Evolutionary conservation across 2,113 vertebrate genomes (phyloP).

Genomic region (Sterrhoptilus dennistouni): DNA sequence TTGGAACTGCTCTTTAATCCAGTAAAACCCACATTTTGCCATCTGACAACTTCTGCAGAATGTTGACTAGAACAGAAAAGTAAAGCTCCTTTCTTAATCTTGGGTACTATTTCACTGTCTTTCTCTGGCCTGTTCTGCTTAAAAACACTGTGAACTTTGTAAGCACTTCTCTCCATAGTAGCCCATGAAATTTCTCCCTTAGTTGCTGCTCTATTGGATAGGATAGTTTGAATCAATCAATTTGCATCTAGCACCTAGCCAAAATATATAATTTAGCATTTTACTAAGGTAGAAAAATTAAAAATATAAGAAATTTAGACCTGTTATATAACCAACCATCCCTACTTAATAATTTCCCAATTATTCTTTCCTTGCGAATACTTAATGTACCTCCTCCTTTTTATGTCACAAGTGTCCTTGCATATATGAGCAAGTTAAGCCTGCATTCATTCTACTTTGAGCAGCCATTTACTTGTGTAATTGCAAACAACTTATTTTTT

Average conservation of each 20-base stretch:
- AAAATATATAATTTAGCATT: neutral
- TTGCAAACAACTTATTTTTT: neutral
- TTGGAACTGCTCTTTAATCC: neutral
- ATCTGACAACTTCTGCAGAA: neutral
- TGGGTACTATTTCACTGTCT: neutral
- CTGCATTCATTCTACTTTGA: neutral
- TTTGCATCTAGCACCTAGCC: neutral
- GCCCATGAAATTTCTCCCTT: neutral
- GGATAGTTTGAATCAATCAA: neutral
- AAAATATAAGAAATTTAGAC: neutral
- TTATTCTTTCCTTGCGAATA: neutral
- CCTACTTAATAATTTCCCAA: neutral
- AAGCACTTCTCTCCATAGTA: neutral
- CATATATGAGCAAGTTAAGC: neutral
- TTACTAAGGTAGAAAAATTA: neutral
- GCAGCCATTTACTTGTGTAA: neutral
- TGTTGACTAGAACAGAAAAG: neutral
- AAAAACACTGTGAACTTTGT: neutral
- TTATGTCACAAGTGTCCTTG: rapidly evolving
- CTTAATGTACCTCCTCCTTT: neutral
- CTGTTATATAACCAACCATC: neutral
- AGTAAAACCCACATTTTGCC: neutral
- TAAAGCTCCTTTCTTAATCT: neutral
- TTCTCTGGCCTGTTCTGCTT: neutral
- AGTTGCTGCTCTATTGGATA: neutral